Base-by-base conservation (phyloP, 2,113 vertebrate genomes). In the Clinocottus analis region DNA sequence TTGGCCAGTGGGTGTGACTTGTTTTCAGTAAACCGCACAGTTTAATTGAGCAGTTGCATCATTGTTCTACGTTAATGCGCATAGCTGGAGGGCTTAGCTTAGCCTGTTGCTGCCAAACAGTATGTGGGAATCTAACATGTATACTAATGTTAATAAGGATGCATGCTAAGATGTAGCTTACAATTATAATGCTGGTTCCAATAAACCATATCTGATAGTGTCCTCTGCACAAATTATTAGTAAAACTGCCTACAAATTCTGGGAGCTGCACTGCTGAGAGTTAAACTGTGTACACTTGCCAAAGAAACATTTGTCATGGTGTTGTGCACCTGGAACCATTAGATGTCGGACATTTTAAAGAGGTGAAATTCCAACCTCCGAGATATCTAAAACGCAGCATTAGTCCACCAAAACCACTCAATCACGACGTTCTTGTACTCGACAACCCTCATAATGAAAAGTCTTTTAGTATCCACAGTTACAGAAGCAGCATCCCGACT, bases 1-100 rank as follows among this genome's bases (percentile, higher is more conserved):
- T 68, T 77, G 21, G 58, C 25, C 16, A 12, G 67, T 49, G 68
- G 23, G 6, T 61, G 33, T 61, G 68, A 43, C 43, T 25, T 55
- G 11, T 73, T 78, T 72, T 64, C 37, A 69, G 35, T 39, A 49
- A 12, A 29, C 16, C 21, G 9, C 19, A 41, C 29, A 66, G 56
- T 23, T 56, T 45, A 19, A 51, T 27, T 11, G 55, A 19, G 56
- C 35, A 29, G 47, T 14, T 16, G 19, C 9, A 29, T 58, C 11
- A 51, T 5, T 41, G 19, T 53, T 60, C n/a, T 63, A 14, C 1
- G 0, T 68, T n/a, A 49, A 65, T 58, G 33, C n/a, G 27, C 35
- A 56, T 25, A 35, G 55, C 17, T 62, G 19, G 17, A 39, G 9
- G 49, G 45, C 23, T 10, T 37, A 8, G 27, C 56, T 27, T 21